phyloP scores from a whole-genome alignment of 2,113 vertebrate species.

The Uria aalge region DNA sequence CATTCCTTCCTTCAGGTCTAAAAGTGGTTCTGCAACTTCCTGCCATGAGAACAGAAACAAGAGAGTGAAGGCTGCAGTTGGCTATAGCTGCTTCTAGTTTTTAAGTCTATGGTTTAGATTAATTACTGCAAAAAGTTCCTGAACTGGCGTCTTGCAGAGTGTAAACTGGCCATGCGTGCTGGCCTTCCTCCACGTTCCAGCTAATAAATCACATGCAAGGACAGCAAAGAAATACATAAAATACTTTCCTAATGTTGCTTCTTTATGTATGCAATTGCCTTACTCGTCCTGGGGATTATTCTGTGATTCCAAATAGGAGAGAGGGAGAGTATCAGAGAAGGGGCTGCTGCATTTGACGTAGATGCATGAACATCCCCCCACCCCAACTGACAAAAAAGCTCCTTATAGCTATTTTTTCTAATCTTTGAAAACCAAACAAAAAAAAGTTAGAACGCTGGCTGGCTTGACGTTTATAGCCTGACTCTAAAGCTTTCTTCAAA shows the following conservation, averaged over 20 bases:
- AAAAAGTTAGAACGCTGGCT: neutral
- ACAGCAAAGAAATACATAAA: constrained; percentile 16
- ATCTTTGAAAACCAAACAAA: neutral
- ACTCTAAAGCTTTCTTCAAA: neutral
- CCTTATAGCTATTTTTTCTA: neutral
- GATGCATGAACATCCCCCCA: neutral
- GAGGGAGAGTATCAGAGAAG: neutral
- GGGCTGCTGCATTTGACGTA: neutral
- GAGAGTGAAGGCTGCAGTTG: neutral
- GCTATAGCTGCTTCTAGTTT: neutral
- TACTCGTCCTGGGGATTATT: neutral
- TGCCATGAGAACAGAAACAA: constrained; percentile 60
- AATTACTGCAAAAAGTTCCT: constrained; percentile 27
- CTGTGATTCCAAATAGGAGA: neutral
- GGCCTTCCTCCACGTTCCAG: neutral
- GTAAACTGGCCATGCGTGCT: constrained; percentile 1
- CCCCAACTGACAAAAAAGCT: neutral
- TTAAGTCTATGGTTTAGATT: constrained; percentile 21
- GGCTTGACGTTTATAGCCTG: neutral
- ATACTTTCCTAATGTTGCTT: constrained; percentile 12
- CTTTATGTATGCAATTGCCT: neutral
- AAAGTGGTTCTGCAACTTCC: constrained; percentile 96
- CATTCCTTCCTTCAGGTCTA: constrained; percentile 99
- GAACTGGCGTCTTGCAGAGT: neutral
- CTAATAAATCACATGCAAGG: constrained; percentile 11